phyloP scores from a whole-genome alignment of 1,140 invertebrate genomes.

The Caenorhabditis briggsae region DNA sequence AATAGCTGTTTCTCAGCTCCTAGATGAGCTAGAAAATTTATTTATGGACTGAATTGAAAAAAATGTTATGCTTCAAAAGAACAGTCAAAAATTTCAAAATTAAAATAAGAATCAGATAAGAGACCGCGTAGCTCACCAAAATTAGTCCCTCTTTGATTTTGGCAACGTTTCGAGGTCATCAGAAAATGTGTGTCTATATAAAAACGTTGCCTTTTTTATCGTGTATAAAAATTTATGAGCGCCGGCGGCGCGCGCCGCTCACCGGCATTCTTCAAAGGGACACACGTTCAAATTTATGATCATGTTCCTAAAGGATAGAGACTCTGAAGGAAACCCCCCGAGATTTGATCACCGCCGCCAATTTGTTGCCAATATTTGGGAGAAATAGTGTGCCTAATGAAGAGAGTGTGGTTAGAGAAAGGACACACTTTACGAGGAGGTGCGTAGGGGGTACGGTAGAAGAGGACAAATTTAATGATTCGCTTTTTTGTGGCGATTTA shows the following conservation, averaged over 20 bases:
- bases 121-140: too few species aligned
- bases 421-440: slow-evolving; percentile 49
- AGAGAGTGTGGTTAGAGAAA: background rate
- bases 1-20: too few species aligned
- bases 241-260: background rate
- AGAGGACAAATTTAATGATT: background rate
- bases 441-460: background rate
- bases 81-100: too few species aligned
- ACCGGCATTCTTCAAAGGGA: slow-evolving; percentile 30
- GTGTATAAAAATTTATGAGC: slow-evolving; percentile 15
- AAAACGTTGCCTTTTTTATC: slow-evolving; percentile 7
- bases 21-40: too few species aligned
- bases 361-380: slow-evolving; percentile 50
- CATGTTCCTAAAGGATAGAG: too few species aligned
- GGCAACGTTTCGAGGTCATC: slow-evolving; percentile 13
- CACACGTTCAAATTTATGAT: slow-evolving; percentile 52
- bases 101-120: too few species aligned
- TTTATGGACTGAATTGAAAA: too few species aligned
- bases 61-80: too few species aligned
- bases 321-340: too few species aligned
- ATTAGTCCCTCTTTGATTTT: background rate
- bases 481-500: background rate
- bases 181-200: slow-evolving; percentile 29
- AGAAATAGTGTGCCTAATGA: background rate
- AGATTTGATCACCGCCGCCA: slow-evolving; percentile 29